Base-by-base conservation (phyloP, 1,140 invertebrate species). In the Metaphire vulgaris region DNA sequence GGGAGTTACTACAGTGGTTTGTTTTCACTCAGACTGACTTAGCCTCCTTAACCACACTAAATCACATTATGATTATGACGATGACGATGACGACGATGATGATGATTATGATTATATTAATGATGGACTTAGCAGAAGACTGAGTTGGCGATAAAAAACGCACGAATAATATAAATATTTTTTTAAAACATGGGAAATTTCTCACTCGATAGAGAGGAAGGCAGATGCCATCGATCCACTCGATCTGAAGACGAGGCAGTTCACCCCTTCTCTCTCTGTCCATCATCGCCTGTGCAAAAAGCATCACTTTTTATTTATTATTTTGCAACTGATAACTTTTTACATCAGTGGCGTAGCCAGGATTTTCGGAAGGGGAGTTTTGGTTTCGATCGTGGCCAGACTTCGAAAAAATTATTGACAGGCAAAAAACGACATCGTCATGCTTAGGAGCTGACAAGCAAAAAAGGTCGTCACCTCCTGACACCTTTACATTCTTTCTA, bases 201-300 rank as follows among this genome's bases (percentile, higher is more conserved):
- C 33, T 80, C 88, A 97, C 93, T 83, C 91, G 91, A 87, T 97
- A 98, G 0, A 98, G 88, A 0, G 96, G 96, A 77, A 95, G 82
- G 84, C 95, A 98, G 77, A 98, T 97, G 30, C 93, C 92, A 85
- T 98, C 94, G 76, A 98, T 98, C 86, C 97, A 98, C 0, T 93
- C 92, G 1, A 98, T 91, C 88, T 98, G 95, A 91, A 98, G 95
- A 84, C 95, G 92, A 0, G 96, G 95, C 1, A 98, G 85, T 83
- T 98, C 94, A 82, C 97, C 95, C 84, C 95, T 92, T 79, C 93
- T 91, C 82, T 97, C 95, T 77, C 95, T 90, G 85, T 98, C 96
- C 95, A 98, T 97, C 84, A 96, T 93, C 82, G 90, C 90, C 90
- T 91, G 81, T 16, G 85, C 82, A 69, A 75, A 68, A 65, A 79